A percentile compares a stretch with the other conserved stretches of the same genome.
Evolutionary conservation across 2,797 vertebrate species (phyloP).

Genomic region (Tympanoctomys barrerae): DNA sequence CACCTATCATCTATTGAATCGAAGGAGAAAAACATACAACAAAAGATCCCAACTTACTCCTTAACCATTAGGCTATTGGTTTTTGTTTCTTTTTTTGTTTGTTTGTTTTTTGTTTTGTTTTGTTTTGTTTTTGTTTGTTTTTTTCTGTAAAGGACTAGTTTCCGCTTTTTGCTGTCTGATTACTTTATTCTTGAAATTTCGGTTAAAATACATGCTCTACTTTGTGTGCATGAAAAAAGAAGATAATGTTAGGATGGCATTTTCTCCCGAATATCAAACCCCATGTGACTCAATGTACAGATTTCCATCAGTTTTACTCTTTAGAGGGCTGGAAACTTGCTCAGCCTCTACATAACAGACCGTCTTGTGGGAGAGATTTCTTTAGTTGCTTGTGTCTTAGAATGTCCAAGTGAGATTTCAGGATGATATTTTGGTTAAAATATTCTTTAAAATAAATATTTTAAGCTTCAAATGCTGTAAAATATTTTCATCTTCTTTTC

Average conservation of each 20-base stretch:
- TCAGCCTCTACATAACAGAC: background rate
- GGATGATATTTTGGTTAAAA: constrained; percentile 19
- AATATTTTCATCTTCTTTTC: background rate
- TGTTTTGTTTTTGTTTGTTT: background rate
- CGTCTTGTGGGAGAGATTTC: constrained; percentile 11
- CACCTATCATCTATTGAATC: constrained; percentile 79
- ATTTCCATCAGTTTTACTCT: constrained; percentile 37
- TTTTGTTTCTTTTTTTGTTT: background rate
- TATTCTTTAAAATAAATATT: constrained; percentile 50
- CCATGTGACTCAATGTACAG: constrained; percentile 31
- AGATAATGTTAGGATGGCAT: background rate
- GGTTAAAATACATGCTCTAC: constrained; percentile 4
- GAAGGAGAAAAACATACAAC: background rate
- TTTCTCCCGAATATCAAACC: background rate
- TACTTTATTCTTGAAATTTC: constrained; percentile 46
- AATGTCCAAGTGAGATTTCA: constrained; percentile 45
- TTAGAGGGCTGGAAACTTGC: constrained; percentile 55
- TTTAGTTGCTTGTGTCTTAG: constrained; percentile 19
- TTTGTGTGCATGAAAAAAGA: background rate
- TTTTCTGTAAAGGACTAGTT: background rate
- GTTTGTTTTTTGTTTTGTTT: background rate
- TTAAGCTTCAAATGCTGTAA: background rate
- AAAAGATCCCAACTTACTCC: background rate
- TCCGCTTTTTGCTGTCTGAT: constrained; percentile 44
- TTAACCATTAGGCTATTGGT: constrained; percentile 51